Base-by-base conservation (phyloP, 30 jellyfish, hydroid and myxozoan genomes). In the Hydra vulgaris region DNA sequence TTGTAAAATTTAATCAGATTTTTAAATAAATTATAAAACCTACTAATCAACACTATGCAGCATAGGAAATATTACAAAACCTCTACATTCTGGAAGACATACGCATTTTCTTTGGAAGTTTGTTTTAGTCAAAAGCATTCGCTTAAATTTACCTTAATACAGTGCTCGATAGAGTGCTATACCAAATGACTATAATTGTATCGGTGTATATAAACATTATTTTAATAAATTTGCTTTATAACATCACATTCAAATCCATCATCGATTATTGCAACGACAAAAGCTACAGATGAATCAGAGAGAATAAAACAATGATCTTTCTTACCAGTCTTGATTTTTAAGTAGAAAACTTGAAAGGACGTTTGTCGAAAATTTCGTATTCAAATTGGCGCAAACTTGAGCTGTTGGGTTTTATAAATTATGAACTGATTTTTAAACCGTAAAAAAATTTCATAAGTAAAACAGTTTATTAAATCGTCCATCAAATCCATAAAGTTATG, bases 71-170 rank as follows among this genome's bases (percentile, higher is more conserved):
- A n/a, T n/a, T n/a, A n/a, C 71, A 56, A 15, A 56, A 15, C 71
- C 71, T 56, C 71, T 56, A 56, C 71, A 15, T 56, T 56, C 71
- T 56, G 71, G 71, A 56, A 56, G 71, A n/a, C 17, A 56, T 15
- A 56, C 18, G n/a, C 17, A 56, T 15, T 56, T n/a, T 56, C n/a
- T 56, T 56, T 56, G n/a, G n/a, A 56, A 56, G n/a, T n/a, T n/a
- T 15, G 17, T 56, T n/a, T 56, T 56, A 56, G 71, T 15, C n/a
- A 56, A 56, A 56, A 56, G n/a, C n/a, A 56, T 56, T 56, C 71
- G 71, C n/a, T 56, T 56, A 56, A 56, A n/a, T 56, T 56, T 56
- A 15, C 71, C n/a, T 56, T 56, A 17, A 56, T 56, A 15, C n/a
- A 17, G 17, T 56, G n/a, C 71, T n/a, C n/a, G n/a, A n/a, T n/a